A percentile compares a stretch with the other conserved stretches of the same genome.
phyloP scores from a whole-genome alignment of 2,797 vertebrate species.

The Peromyscus aztecus region DNA sequence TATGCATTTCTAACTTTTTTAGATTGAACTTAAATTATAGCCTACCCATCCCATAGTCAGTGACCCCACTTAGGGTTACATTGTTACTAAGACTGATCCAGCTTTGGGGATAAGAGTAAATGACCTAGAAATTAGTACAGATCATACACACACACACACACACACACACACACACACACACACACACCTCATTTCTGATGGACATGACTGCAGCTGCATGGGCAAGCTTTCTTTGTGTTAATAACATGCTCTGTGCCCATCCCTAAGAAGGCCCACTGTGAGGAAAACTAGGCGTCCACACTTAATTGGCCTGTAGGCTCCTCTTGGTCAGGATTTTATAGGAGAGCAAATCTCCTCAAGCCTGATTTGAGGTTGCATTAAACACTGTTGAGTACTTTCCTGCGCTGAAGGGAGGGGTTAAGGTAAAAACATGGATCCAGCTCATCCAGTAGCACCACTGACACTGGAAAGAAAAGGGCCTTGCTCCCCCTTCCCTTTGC shows the following conservation, averaged over 20 bases:
- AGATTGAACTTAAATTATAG: neutral
- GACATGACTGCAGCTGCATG: neutral
- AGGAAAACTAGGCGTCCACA: neutral
- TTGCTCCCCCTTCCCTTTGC: neutral
- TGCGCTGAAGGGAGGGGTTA: neutral
- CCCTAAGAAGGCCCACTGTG: neutral
- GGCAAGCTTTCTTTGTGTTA: neutral
- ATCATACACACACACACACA: too few relatives aligned
- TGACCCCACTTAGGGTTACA: neutral
- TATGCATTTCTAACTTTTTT: neutral
- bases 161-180: neutral
- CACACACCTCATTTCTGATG: too few relatives aligned
- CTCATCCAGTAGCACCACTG: neutral
- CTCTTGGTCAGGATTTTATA: neutral
- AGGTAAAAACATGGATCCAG: slow-evolving; percentile 29
- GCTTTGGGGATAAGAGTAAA: neutral
- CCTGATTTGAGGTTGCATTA: neutral
- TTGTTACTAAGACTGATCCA: neutral
- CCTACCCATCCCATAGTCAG: rapidly evolving
- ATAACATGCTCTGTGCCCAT: neutral
- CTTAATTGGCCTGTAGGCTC: neutral
- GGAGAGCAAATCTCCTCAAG: neutral
- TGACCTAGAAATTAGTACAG: neutral
- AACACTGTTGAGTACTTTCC: neutral
- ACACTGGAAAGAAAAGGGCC: neutral